phyloP scores from a whole-genome alignment of 2,888 invertebrate species.

The Notodonta dromedarius region DNA sequence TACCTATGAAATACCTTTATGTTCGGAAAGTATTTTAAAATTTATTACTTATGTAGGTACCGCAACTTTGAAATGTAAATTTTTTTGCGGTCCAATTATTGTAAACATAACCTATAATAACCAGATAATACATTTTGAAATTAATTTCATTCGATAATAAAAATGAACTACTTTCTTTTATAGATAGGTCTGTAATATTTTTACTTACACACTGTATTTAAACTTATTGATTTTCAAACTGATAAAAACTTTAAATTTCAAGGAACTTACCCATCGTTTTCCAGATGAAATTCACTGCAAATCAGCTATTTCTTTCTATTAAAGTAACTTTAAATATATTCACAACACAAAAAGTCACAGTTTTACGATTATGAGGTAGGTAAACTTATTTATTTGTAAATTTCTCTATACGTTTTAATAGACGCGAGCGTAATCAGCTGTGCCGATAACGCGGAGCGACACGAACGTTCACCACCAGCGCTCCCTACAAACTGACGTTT shows the following conservation, averaged over 20 bases:
- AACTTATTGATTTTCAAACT: neutral
- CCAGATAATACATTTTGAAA: too few species aligned
- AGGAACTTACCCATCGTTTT: slow-evolving; percentile 63
- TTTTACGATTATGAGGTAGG: slow-evolving; percentile 45
- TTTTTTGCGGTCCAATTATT: neutral
- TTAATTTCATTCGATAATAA: neutral
- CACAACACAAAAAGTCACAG: slow-evolving; percentile 57
- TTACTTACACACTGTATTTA: neutral
- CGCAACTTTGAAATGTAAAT: too few species aligned
- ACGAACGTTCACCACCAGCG: slow-evolving; percentile 52
- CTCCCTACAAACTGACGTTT: slow-evolving; percentile 67
- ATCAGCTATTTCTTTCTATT: slow-evolving; percentile 32
- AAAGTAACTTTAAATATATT: slow-evolving; percentile 20
- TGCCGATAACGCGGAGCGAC: slow-evolving; percentile 43
- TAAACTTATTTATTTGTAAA: slow-evolving; percentile 40
- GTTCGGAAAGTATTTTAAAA: too few species aligned
- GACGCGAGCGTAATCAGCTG: slow-evolving; percentile 71
- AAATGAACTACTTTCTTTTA: neutral
- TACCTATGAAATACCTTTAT: too few species aligned
- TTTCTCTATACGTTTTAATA: slow-evolving; percentile 47
- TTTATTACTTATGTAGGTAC: too few species aligned
- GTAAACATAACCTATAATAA: slow-evolving; percentile 41
- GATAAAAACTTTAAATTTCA: neutral
- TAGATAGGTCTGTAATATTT: neutral
- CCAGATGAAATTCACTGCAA: slow-evolving; percentile 40